Evolutionary conservation across 2,797 vertebrate genomes (phyloP).

Genomic region (Tiaroga cobitis): DNA sequence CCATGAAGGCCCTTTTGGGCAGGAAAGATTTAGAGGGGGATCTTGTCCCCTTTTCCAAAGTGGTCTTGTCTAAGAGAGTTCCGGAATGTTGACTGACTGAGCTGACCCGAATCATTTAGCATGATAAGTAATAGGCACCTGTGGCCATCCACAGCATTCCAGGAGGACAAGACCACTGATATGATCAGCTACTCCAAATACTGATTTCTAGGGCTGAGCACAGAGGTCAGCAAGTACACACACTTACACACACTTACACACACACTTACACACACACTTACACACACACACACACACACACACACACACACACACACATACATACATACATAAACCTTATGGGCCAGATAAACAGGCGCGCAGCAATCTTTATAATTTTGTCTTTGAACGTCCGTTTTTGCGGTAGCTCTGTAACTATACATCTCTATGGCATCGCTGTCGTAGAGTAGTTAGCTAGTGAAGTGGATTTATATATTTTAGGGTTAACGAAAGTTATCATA

Average conservation of each 20-base stretch:
- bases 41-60: constrained; percentile 21
- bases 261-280: too few relatives aligned
- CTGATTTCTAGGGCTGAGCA: constrained; percentile 25
- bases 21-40: constrained; percentile 42
- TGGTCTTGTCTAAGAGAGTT: constrained; percentile 51
- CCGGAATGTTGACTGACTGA: constrained; percentile 61
- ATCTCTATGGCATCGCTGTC: neutral
- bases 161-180: constrained; percentile 50
- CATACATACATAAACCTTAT: neutral
- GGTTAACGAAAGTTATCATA: neutral
- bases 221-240: constrained; percentile 35
- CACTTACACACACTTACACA: constrained; percentile 16
- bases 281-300: too few relatives aligned
- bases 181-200: constrained; percentile 56
- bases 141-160: constrained; percentile 57
- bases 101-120: constrained; percentile 57
- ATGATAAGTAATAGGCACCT: constrained; percentile 60
- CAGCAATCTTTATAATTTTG: neutral
- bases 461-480: neutral
- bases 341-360: neutral
- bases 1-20: neutral
- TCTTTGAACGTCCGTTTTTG: neutral
- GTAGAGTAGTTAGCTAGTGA: neutral
- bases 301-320: too few relatives aligned
- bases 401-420: neutral